These are phyloP conservation scores for Brachionus sp. DNA, from an alignment of 1,140 invertebrate species.

Conservation along the genomic window DNA sequence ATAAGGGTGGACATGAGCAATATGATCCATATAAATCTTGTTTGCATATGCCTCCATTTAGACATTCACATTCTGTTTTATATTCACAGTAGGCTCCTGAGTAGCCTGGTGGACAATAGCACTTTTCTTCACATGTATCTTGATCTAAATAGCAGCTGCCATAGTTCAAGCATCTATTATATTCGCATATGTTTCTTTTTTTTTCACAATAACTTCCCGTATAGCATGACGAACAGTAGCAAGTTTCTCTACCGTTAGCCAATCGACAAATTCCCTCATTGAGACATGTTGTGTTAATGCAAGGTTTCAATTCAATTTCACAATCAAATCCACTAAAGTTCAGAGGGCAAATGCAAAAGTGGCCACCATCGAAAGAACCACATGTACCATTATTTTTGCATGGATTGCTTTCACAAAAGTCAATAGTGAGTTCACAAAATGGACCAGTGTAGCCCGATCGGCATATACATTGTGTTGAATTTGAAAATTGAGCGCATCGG, in stretches of 20 bases:
- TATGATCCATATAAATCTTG: neutral
- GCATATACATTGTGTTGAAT: neutral
- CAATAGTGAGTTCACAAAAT: neutral
- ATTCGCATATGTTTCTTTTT: neutral
- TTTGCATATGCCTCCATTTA: neutral
- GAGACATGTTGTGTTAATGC: conserved; percentile 74
- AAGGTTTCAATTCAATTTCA: conserved; percentile 80
- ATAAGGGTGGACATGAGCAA: neutral
- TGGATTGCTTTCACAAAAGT: conserved; percentile 38
- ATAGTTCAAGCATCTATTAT: neutral
- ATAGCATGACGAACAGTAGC: neutral
- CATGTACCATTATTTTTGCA: conserved; percentile 51
- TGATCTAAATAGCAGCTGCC: conserved; percentile 38
- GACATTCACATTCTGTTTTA: neutral
- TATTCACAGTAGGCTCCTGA: conserved; percentile 62
- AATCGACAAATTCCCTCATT: conserved; percentile 76
- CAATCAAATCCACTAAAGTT: conserved; percentile 51
- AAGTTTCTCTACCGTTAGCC: neutral
- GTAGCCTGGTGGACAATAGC: conserved; percentile 63
- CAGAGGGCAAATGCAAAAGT: conserved; percentile 46
- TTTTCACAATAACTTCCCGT: neutral
- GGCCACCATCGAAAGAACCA: conserved; percentile 27
- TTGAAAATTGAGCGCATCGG: conserved; percentile 62
- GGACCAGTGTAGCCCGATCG: conserved; percentile 48
- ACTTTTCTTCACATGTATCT: conserved; percentile 56